phyloP scores from a whole-genome alignment of 1,140 invertebrate genomes.

The Antheraea pernyi region DNA sequence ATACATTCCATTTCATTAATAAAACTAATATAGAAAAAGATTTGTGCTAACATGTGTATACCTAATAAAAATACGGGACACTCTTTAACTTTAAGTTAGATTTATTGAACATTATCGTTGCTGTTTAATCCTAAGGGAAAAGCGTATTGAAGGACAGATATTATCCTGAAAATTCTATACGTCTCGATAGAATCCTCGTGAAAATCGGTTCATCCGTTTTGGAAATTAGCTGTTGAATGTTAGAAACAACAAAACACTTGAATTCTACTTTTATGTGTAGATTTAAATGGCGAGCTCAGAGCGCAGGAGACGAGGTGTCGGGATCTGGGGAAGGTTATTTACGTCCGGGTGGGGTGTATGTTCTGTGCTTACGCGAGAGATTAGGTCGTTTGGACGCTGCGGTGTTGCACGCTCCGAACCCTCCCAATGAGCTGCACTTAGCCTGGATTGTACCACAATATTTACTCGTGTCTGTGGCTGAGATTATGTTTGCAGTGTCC shows the following conservation, averaged over 20 bases:
- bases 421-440: slow-evolving; percentile 87
- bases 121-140: no score
- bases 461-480: slow-evolving; percentile 89
- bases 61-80: no score
- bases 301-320: slow-evolving; percentile 44
- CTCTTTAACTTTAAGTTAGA: no score
- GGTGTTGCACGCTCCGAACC: slow-evolving; percentile 78
- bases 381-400: slow-evolving; percentile 55
- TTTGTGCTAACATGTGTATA: no score
- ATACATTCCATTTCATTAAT: no score
- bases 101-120: no score
- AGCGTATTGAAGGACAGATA: no score
- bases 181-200: no score
- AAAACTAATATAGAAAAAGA: no score
- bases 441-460: slow-evolving; percentile 94
- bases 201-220: no score
- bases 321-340: slow-evolving; percentile 51
- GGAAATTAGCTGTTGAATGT: neutral
- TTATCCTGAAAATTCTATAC: no score
- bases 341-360: slow-evolving; percentile 61
- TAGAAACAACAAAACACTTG: no score
- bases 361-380: slow-evolving; percentile 54
- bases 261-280: slow-evolving; percentile 23
- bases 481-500: slow-evolving; percentile 94
- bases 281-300: slow-evolving; percentile 52